A percentile compares a stretch with the other conserved stretches of the same genome.
Evolutionary conservation across 2,113 vertebrate species (phyloP).

Genomic region (Meles meles): DNA sequence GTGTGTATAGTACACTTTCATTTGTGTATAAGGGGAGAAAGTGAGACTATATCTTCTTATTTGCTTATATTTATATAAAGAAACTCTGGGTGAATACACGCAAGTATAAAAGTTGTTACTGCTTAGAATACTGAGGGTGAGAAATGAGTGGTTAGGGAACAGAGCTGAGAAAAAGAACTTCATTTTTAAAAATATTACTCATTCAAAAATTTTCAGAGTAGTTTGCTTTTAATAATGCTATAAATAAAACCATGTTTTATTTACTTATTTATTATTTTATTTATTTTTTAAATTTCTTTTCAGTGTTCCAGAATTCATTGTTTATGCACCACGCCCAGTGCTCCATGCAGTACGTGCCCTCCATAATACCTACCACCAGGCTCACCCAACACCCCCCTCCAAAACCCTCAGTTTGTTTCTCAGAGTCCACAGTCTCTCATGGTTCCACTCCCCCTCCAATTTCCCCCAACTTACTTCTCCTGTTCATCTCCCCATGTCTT

Average conservation of each 20-base stretch:
- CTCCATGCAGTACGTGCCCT: too few species aligned
- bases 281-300: too few species aligned
- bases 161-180: not conserved
- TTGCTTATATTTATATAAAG: not conserved
- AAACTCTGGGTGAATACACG: not conserved
- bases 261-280: not conserved
- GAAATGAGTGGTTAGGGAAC: not conserved
- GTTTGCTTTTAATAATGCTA: not conserved
- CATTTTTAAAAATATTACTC: not conserved
- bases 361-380: too few species aligned
- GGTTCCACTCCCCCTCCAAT: too few species aligned
- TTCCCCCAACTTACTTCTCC: too few species aligned
- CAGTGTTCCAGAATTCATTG: too few species aligned
- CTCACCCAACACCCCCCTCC: too few species aligned
- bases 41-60: not conserved
- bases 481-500: too few species aligned
- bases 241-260: not conserved
- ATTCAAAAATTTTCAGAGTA: not conserved
- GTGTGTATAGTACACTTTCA: not conserved
- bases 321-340: too few species aligned
- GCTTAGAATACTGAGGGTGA: not conserved
- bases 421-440: too few species aligned
- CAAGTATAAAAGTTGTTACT: not conserved
- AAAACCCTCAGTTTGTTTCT: too few species aligned
- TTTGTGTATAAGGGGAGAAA: not conserved